Evolutionary conservation across 1,140 invertebrate species (phyloP).

Genomic region (Mactra quadrangularis): DNA sequence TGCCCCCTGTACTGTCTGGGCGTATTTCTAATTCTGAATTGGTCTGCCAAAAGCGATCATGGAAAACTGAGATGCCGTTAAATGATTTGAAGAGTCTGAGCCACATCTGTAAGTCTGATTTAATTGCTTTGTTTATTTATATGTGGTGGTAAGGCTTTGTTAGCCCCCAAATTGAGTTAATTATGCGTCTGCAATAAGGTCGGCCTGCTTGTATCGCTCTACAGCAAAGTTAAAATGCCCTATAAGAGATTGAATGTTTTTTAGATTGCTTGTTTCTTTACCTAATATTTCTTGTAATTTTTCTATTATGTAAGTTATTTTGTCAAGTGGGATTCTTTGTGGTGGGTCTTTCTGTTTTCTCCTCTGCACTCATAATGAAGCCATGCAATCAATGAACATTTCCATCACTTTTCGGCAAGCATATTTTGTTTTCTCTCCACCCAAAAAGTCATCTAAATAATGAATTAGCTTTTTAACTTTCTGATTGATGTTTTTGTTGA

Average conservation of each 20-base stretch:
- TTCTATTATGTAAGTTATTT: conserved; percentile 7
- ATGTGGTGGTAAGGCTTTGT: conserved; percentile 57
- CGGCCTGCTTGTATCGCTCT: conserved; percentile 55
- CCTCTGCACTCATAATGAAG: background rate
- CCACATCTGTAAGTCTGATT: conserved; percentile 52
- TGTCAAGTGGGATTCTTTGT: conserved; percentile 23
- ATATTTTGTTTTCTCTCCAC: background rate
- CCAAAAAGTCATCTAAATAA: conserved; percentile 36
- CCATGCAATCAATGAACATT: conserved; percentile 3
- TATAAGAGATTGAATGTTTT: conserved; percentile 61
- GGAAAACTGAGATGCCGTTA: conserved; percentile 55
- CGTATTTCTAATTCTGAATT: conserved; percentile 24
- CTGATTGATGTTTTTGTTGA: conserved; percentile 45
- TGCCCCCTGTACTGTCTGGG: conserved; percentile 40
- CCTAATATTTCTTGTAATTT: background rate
- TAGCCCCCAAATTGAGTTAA: conserved; percentile 29
- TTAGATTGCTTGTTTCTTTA: conserved; percentile 27
- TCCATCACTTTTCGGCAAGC: background rate
- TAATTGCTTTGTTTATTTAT: conserved; percentile 34
- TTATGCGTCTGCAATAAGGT: conserved; percentile 54
- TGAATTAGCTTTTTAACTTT: no score
- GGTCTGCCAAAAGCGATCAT: conserved; percentile 36
- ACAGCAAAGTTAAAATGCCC: conserved; percentile 62
- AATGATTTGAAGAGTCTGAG: conserved; percentile 45
- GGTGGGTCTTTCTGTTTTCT: conserved; percentile 46